These are phyloP conservation scores for Isurus oxyrinchus DNA, from an alignment of 2,113 vertebrate species.

Conservation along the genomic window DNA sequence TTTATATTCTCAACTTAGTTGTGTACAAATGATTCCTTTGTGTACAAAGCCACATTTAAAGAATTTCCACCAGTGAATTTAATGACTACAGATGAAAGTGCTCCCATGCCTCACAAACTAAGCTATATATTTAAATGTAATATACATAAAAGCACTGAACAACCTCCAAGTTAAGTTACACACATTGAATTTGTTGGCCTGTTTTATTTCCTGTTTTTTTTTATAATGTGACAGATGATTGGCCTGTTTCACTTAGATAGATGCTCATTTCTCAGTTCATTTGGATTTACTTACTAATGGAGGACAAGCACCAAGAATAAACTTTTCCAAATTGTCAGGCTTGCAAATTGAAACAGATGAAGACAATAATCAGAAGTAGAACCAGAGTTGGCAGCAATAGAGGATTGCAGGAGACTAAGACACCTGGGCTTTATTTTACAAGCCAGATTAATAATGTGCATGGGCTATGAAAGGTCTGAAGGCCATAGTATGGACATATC, in stretches of 20 bases:
- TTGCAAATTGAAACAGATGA: constrained; percentile 10
- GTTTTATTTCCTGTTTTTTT: background rate
- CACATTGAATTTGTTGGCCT: background rate
- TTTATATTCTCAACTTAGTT: background rate
- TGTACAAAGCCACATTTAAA: background rate
- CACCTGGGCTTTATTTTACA: background rate
- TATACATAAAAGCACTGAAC: background rate
- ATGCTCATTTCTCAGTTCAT: background rate
- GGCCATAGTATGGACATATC: background rate
- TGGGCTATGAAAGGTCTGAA: background rate
- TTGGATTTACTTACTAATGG: background rate
- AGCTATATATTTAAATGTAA: background rate
- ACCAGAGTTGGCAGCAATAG: background rate
- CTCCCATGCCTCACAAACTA: background rate
- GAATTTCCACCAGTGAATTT: background rate
- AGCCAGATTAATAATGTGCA: background rate
- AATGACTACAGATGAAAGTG: background rate
- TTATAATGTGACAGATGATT: background rate
- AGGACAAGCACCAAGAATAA: background rate
- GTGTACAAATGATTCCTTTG: background rate
- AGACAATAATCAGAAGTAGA: constrained; percentile 8
- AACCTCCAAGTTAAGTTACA: background rate
- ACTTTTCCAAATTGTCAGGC: background rate
- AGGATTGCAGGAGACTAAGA: background rate
- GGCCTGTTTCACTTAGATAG: background rate